A percentile compares a stretch with the other conserved stretches of the same genome.
Evolutionary conservation across 1,140 invertebrate genomes (phyloP).

Genomic region (Odontomachus brunneus): DNA sequence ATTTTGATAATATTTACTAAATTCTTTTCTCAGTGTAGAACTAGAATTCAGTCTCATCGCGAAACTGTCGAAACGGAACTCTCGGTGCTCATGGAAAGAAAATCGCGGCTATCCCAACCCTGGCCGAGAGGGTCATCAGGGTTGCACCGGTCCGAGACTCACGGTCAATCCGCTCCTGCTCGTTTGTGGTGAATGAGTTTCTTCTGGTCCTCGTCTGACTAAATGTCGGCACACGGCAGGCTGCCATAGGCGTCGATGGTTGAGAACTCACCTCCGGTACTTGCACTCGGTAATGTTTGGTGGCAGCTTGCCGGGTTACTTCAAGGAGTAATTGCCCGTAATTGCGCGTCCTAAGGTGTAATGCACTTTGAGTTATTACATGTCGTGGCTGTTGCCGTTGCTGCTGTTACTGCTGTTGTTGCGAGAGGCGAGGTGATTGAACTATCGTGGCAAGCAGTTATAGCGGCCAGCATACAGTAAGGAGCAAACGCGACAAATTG

Average conservation of each 20-base stretch:
- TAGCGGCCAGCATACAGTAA: not conserved
- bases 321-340: slow-evolving; percentile 55
- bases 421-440: slow-evolving; percentile 44
- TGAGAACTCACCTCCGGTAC: slow-evolving; percentile 56
- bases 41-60: no score
- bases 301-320: slow-evolving; percentile 67
- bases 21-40: no score
- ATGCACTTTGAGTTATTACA: slow-evolving; percentile 52
- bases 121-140: not conserved
- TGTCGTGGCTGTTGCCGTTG: slow-evolving; percentile 26
- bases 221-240: slow-evolving; percentile 68
- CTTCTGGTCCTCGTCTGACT: slow-evolving; percentile 73
- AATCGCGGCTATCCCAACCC: no score
- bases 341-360: slow-evolving; percentile 46
- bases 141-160: slow-evolving; percentile 23
- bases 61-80: no score
- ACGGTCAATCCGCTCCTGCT: slow-evolving; percentile 38
- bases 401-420: not conserved
- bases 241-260: slow-evolving; percentile 69
- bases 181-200: slow-evolving; percentile 75
- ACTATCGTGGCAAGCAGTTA: slow-evolving; percentile 20
- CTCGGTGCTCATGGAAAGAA: no score
- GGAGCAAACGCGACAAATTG: slow-evolving; percentile 33
- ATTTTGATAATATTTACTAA: no score
- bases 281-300: slow-evolving; percentile 67